phyloP scores from a whole-genome alignment of 1,140 invertebrate species.

The Bombus balteatus region DNA sequence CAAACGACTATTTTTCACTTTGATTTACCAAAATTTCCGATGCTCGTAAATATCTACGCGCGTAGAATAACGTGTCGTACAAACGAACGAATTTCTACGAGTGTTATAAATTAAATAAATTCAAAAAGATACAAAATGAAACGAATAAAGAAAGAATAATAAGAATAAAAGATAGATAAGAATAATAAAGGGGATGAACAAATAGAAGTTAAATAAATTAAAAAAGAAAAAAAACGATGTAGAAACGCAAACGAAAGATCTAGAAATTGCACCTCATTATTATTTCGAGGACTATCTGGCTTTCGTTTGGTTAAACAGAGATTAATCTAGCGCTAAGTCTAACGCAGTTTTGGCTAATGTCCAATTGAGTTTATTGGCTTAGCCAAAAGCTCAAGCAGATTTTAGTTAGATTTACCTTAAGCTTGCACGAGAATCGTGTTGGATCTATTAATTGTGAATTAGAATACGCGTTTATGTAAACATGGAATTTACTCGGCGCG shows the following conservation, averaged over 20 bases:
- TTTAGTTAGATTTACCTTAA: constrained; percentile 31
- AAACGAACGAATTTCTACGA: too few species aligned
- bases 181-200: too few species aligned
- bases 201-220: neutral
- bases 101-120: too few species aligned
- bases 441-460: constrained; percentile 38
- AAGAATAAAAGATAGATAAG: too few species aligned
- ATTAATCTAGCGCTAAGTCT: constrained; percentile 18
- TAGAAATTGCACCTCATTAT: neutral
- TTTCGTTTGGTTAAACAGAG: constrained; percentile 30
- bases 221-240: neutral
- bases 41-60: too few species aligned
- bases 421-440: constrained; percentile 21
- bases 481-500: neutral
- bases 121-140: neutral
- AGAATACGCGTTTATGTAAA: constrained; percentile 6
- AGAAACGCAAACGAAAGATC: neutral
- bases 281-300: neutral
- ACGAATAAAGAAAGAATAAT: neutral
- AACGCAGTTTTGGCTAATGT: constrained; percentile 16
- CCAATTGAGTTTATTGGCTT: constrained; percentile 46
- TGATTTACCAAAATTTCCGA: neutral
- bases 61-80: too few species aligned
- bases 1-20: neutral
- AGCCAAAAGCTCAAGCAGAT: constrained; percentile 16